A percentile compares a stretch with the other conserved stretches of the same genome.
phyloP scores from a whole-genome alignment of 2,797 vertebrate genomes.

The Lates japonicus region DNA sequence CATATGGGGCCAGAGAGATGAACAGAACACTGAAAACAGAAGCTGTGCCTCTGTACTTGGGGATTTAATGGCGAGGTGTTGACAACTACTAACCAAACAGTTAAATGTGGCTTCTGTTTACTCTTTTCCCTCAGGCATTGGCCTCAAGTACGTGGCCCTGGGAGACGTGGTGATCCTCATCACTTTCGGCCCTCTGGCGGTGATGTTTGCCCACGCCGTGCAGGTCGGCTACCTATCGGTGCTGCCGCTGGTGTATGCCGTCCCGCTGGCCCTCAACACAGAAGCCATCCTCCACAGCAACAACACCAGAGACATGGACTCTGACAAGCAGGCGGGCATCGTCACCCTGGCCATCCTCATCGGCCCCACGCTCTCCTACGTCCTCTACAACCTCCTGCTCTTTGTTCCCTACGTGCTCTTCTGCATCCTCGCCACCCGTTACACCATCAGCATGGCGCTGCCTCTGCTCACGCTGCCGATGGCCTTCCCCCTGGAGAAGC shows the following conservation, averaged over 20 bases:
- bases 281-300: slow-evolving; percentile 99
- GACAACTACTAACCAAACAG: not conserved
- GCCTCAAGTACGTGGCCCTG: slow-evolving; percentile 97
- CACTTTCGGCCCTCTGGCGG: slow-evolving; percentile 97
- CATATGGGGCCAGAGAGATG: not conserved
- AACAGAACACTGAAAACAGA: not conserved
- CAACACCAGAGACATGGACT: slow-evolving; percentile 98
- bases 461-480: slow-evolving; percentile 97
- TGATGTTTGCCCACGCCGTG: slow-evolving; percentile 96
- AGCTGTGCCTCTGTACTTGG: not conserved
- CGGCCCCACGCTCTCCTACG: slow-evolving; percentile 93
- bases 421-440: slow-evolving; percentile 94
- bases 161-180: slow-evolving; percentile 98
- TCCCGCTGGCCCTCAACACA: slow-evolving; percentile 96
- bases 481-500: slow-evolving; percentile 96
- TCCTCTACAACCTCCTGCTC: slow-evolving; percentile 94
- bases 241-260: slow-evolving; percentile 94
- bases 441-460: slow-evolving; percentile 96
- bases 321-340: slow-evolving; percentile 95
- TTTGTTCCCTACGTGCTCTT: slow-evolving; percentile 96
- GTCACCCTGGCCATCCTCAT: slow-evolving; percentile 98
- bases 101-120: not conserved
- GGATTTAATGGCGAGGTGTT: not conserved
- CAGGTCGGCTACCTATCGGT: slow-evolving; percentile 96
- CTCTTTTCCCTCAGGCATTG: slow-evolving; percentile 88